These are phyloP conservation scores for Cydia splendana DNA, from an alignment of 1,140 invertebrate species.

Conservation along the genomic window DNA sequence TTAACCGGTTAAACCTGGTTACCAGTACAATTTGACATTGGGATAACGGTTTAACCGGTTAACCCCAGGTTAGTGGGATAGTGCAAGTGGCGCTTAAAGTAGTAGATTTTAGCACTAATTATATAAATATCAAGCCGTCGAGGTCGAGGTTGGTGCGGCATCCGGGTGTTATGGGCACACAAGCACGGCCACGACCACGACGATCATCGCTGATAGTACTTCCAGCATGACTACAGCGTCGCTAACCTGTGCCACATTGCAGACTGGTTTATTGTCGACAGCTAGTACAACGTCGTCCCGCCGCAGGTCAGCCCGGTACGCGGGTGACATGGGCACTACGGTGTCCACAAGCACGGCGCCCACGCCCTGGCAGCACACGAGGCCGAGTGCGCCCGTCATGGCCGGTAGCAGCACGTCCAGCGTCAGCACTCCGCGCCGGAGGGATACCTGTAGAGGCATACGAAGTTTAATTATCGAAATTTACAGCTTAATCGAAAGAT, in stretches of 20 bases:
- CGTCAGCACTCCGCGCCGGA: constrained; percentile 65
- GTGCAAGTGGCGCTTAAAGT: no score
- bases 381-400: constrained; percentile 59
- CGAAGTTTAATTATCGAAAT: no score
- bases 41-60: no score
- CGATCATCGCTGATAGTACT: constrained; percentile 54
- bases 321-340: constrained; percentile 87
- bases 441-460: constrained; percentile 61
- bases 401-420: constrained; percentile 69
- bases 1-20: no score
- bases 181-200: background rate
- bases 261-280: constrained; percentile 89
- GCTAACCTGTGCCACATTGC: constrained; percentile 85
- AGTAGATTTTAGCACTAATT: no score
- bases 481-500: no score
- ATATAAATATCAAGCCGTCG: no score
- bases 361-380: constrained; percentile 75
- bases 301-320: constrained; percentile 87
- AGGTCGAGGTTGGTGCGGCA: no score
- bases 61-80: no score
- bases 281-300: constrained; percentile 89
- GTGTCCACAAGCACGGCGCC: constrained; percentile 87
- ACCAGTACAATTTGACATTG: no score
- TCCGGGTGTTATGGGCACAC: no score
- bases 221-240: constrained; percentile 82